phyloP scores from a whole-genome alignment of 30 jellyfish, hydroid and myxozoan species.

The Nemopilema nomurai region DNA sequence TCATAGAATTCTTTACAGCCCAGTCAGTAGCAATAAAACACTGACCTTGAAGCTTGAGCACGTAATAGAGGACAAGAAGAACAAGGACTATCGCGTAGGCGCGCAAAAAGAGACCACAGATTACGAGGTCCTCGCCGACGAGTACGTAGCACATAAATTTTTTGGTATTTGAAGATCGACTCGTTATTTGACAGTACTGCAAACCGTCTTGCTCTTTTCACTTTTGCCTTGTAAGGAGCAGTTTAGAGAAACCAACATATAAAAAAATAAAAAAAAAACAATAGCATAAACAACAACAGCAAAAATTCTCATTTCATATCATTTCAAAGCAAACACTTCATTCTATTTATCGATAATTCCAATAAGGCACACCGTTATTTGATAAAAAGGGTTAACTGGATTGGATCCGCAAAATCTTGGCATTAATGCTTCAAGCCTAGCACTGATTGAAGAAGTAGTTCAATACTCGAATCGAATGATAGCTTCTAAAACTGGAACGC shows the following conservation, averaged over 20 bases:
- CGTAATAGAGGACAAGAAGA: constrained; percentile 54
- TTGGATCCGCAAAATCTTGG: no score
- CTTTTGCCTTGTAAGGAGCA: no score
- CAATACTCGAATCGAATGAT: no score
- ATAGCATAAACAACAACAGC: not conserved
- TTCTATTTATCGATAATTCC: not conserved
- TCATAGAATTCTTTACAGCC: constrained; percentile 64
- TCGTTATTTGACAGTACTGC: not conserved
- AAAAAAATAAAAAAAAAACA: not conserved
- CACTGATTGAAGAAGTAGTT: no score
- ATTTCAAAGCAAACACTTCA: not conserved
- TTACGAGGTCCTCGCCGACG: constrained; percentile 66
- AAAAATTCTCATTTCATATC: not conserved
- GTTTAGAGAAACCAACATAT: no score
- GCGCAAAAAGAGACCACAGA: constrained; percentile 15
- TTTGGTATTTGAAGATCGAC: not conserved
- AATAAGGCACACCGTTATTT: no score
- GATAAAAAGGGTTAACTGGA: no score
- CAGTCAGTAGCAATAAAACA: constrained; percentile 25
- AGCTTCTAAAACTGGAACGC: no score
- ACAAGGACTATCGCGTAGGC: constrained; percentile 3
- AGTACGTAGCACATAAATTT: constrained; percentile 43
- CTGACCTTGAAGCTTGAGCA: constrained; percentile 47
- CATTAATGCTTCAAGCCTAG: no score
- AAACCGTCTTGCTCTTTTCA: not conserved